phyloP scores from a whole-genome alignment of 2,888 invertebrate genomes.

The Pterostichus madidus region DNA sequence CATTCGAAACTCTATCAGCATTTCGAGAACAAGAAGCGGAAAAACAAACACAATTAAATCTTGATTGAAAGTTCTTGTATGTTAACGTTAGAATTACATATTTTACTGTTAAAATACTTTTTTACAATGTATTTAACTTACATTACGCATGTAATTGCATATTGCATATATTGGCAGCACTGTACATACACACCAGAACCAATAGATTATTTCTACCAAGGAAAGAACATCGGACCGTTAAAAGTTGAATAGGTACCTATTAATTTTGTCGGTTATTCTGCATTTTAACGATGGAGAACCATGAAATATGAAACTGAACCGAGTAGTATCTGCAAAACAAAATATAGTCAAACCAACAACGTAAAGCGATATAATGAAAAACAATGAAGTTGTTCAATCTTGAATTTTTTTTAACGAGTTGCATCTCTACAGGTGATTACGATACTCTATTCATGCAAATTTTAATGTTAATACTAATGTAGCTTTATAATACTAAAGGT shows the following conservation, averaged over 20 bases:
- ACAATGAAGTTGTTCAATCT: not conserved
- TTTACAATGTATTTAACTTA: constrained; percentile 52
- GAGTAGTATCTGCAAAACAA: constrained; percentile 44
- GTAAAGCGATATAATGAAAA: too few relatives aligned
- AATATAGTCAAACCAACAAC: too few relatives aligned
- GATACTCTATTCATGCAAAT: not conserved
- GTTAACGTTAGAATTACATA: constrained; percentile 30
- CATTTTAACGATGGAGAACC: constrained; percentile 51
- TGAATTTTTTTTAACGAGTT: constrained; percentile 2
- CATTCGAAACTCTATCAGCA: too few relatives aligned
- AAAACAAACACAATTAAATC: not conserved
- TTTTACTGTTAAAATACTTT: constrained; percentile 44
- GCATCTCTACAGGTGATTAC: constrained; percentile 5
- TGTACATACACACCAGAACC: not conserved
- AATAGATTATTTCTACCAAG: constrained; percentile 20
- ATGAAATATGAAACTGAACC: constrained; percentile 58
- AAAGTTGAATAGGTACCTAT: too few relatives aligned
- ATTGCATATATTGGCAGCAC: constrained; percentile 3
- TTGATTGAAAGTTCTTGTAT: constrained; percentile 11
- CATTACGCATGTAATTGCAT: constrained; percentile 32
- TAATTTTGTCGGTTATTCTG: not conserved
- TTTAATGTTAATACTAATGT: not conserved
- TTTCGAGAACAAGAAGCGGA: not conserved
- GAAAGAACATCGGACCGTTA: not conserved
- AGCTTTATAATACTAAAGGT: too few relatives aligned